Evolutionary conservation across 2,888 invertebrate species (phyloP).

Genomic region (Clivina fossor): DNA sequence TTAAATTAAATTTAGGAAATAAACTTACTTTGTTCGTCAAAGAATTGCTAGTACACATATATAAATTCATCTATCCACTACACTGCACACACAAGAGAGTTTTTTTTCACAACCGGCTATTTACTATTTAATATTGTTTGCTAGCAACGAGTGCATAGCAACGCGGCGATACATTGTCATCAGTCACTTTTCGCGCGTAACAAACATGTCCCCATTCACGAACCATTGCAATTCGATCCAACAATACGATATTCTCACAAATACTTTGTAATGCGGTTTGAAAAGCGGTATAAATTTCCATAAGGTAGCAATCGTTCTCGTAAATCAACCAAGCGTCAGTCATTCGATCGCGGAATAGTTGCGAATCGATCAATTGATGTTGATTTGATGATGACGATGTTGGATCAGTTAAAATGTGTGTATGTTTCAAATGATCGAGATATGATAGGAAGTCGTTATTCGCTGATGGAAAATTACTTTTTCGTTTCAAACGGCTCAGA

Average conservation of each 20-base stretch:
- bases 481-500: constrained; percentile 48
- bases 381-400: constrained; percentile 3
- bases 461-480: constrained; percentile 45
- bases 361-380: constrained; percentile 31
- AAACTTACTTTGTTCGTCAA: no score
- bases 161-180: constrained; percentile 66
- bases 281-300: constrained; percentile 54
- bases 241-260: constrained; percentile 59
- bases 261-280: constrained; percentile 59
- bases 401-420: constrained; percentile 42
- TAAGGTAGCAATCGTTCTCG: constrained; percentile 48
- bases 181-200: constrained; percentile 60
- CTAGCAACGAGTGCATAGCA: constrained; percentile 63
- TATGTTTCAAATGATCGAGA: constrained; percentile 45
- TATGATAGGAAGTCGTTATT: constrained; percentile 44
- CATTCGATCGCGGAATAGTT: constrained; percentile 44
- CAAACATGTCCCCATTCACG: constrained; percentile 51
- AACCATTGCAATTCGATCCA: constrained; percentile 58
- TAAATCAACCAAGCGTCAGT: constrained; percentile 47
- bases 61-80: no score
- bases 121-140: constrained; percentile 47
- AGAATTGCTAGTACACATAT: no score
- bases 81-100: no score
- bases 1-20: no score
- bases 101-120: neutral